Evolutionary conservation across 2,888 invertebrate species (phyloP).

Genomic region (Polydrusus tereticollis): DNA sequence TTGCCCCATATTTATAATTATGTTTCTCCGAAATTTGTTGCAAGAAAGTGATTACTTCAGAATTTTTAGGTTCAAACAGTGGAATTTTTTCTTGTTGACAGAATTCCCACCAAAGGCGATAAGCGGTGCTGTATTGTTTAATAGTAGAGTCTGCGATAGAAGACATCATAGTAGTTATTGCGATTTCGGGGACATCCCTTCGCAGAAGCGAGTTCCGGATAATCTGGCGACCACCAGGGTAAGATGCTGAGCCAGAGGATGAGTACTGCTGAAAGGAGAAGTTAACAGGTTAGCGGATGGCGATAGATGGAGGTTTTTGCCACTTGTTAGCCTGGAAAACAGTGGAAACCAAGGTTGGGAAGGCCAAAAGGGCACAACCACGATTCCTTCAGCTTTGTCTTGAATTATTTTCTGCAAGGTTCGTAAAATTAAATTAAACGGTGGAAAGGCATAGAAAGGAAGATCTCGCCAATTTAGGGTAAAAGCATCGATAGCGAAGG

Average conservation of each 20-base stretch:
- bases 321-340: slow-evolving; percentile 7
- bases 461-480: slow-evolving; percentile 47
- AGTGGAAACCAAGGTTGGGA: slow-evolving; percentile 39
- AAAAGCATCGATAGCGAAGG: slow-evolving; percentile 55
- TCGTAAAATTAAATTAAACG: slow-evolving; percentile 56
- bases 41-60: neutral
- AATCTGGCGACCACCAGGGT: slow-evolving; percentile 33
- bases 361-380: slow-evolving; percentile 23
- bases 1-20: slow-evolving; percentile 1
- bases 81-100: slow-evolving; percentile 19
- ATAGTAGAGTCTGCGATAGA: slow-evolving; percentile 49
- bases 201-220: slow-evolving; percentile 2
- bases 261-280: slow-evolving; percentile 24
- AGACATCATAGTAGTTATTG: slow-evolving; percentile 43
- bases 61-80: slow-evolving; percentile 1
- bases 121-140: slow-evolving; percentile 49
- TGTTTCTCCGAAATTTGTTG: neutral
- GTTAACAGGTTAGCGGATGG: neutral
- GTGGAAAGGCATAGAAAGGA: slow-evolving; percentile 45
- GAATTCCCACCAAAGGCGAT: slow-evolving; percentile 50
- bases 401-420: slow-evolving; percentile 56
- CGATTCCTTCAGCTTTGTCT: slow-evolving; percentile 46
- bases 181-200: neutral
- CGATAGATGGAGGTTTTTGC: neutral
- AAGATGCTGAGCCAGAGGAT: slow-evolving; percentile 15